Evolutionary conservation across 2,888 invertebrate genomes (phyloP).

Genomic region (Drosophila mulleri): DNA sequence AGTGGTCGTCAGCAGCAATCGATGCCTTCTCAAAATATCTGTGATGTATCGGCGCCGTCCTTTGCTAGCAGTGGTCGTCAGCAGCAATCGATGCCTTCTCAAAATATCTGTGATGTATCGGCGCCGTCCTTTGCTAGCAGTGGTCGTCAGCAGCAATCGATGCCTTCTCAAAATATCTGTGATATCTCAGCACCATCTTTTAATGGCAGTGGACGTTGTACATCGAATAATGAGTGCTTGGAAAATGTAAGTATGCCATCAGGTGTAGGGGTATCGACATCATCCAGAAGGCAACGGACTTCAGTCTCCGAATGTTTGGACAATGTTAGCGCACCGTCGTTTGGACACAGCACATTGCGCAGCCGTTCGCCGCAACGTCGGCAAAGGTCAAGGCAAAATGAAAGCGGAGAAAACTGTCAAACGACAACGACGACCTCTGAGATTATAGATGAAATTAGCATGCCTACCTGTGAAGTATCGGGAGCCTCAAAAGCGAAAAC

Average conservation of each 20-base stretch:
- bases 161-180: not conserved
- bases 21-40: not conserved
- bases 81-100: not conserved
- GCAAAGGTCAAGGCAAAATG: conserved; percentile 2
- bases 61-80: conserved; percentile 2
- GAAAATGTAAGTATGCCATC: not conserved
- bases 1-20: not conserved
- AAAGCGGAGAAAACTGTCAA: not conserved
- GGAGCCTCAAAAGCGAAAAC: not conserved
- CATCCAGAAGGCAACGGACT: conserved; percentile 9
- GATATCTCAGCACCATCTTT: not conserved
- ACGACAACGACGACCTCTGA: conserved; percentile 11
- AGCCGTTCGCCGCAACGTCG: not conserved
- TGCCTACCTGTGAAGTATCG: conserved; percentile 10
- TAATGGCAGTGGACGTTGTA: not conserved
- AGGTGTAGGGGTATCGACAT: not conserved
- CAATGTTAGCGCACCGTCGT: conserved; percentile 19
- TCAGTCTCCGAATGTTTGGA: conserved; percentile 11
- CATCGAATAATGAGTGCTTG: not conserved
- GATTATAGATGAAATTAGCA: conserved; percentile 16
- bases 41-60: conserved; percentile 19
- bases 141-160: not conserved
- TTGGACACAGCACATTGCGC: conserved; percentile 13
- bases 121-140: not conserved
- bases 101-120: not conserved